Evolutionary conservation across 2,888 invertebrate genomes (phyloP).

Genomic region (Boloria selene): DNA sequence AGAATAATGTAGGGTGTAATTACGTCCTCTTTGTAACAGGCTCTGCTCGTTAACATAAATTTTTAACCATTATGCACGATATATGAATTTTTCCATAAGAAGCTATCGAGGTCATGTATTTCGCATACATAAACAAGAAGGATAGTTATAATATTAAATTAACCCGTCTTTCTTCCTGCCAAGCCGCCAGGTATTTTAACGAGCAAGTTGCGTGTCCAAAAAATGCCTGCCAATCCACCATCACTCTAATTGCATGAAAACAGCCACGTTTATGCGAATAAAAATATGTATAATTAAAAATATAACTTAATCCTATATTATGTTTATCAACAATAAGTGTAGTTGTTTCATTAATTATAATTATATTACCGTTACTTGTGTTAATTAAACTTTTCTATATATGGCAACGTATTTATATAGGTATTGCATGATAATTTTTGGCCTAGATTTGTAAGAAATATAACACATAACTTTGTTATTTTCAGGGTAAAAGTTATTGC

Average conservation of each 20-base stretch:
- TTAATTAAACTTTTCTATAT: background rate
- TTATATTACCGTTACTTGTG: background rate
- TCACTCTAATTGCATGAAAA: slow-evolving; percentile 64
- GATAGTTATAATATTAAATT: slow-evolving; percentile 69
- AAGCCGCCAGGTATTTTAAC: slow-evolving; percentile 70
- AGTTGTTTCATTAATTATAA: background rate
- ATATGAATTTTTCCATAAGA: slow-evolving; percentile 54
- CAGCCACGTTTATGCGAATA: slow-evolving; percentile 42
- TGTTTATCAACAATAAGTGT: background rate
- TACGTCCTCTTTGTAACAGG: background rate
- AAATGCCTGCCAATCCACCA: slow-evolving; percentile 54
- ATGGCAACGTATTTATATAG: background rate
- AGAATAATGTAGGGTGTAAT: background rate
- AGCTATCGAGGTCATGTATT: slow-evolving; percentile 65
- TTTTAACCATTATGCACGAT: slow-evolving; percentile 44
- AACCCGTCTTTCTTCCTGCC: slow-evolving; percentile 62
- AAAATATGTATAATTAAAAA: slow-evolving; percentile 35
- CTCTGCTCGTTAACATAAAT: slow-evolving; percentile 50
- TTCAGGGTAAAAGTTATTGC: slow-evolving; percentile 43
- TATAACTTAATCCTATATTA: slow-evolving; percentile 20
- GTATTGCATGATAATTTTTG: background rate
- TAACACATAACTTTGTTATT: slow-evolving; percentile 16
- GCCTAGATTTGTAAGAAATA: background rate
- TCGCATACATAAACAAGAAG: slow-evolving; percentile 61
- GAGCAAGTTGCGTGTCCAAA: slow-evolving; percentile 60